These are phyloP conservation scores for Lithobius niger DNA, from an alignment of 1,140 invertebrate genomes.

Conservation along the genomic window DNA sequence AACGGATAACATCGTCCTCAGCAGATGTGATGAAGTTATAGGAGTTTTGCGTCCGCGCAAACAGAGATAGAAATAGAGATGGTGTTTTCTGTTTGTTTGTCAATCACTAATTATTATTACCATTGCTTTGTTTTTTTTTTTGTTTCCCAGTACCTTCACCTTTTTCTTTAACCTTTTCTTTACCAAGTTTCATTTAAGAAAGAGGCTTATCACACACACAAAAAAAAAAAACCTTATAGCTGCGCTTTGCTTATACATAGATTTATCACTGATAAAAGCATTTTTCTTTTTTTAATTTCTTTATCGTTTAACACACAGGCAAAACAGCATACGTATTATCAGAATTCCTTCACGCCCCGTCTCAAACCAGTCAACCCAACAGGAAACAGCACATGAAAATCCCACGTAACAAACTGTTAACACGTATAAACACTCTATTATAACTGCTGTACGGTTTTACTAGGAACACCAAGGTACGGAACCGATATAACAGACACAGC, in stretches of 20 bases:
- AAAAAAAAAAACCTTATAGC: constrained; percentile 1
- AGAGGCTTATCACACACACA: constrained; percentile 8
- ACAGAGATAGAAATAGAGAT: no score
- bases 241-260: constrained; percentile 5
- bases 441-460: constrained; percentile 6
- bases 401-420: constrained; percentile 8
- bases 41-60: not conserved
- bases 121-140: no score
- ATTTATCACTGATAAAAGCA: not conserved
- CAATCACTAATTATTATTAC: no score
- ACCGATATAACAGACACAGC: constrained; percentile 6
- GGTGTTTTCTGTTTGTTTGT: no score
- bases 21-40: no score
- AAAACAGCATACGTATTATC: constrained; percentile 7
- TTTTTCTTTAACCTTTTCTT: not conserved
- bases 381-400: constrained; percentile 9
- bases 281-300: not conserved
- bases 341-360: not conserved
- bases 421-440: constrained; percentile 5
- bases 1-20: constrained; percentile 2
- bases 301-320: constrained; percentile 6
- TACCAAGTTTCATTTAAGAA: no score
- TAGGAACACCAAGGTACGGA: constrained; percentile 9
- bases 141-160: not conserved
- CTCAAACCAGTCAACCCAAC: constrained; percentile 6